Conservation (phyloP, 2,113 vertebrate genomes). For the Uropsilus gracilis region DNA sequence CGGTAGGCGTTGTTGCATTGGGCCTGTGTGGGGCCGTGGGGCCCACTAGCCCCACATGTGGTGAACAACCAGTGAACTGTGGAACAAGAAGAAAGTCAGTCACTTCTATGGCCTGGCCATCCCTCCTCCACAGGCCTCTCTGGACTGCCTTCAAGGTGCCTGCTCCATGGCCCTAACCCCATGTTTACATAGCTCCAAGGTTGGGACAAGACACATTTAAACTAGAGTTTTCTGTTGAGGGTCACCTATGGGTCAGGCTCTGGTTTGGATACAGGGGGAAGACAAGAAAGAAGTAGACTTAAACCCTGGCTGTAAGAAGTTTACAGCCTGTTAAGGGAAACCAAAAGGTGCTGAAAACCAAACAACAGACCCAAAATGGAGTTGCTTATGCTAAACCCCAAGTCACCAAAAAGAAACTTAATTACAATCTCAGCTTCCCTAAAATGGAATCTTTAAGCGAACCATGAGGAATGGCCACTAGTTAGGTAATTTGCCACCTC, state of each 20-base stretch:
- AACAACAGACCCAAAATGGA: not conserved
- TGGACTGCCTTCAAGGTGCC: not conserved
- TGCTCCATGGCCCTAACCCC: too few relatives aligned
- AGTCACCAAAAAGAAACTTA: not conserved
- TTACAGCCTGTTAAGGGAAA: not conserved
- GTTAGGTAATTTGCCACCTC: too few relatives aligned
- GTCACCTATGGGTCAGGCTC: not conserved
- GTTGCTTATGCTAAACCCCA: not conserved
- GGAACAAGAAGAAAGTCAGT: slow-evolving; percentile 66
- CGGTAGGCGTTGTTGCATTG: slow-evolving; percentile 96
- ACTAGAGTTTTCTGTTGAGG: not conserved
- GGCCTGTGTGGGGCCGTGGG: slow-evolving; percentile 93
- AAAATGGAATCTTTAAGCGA: not conserved
- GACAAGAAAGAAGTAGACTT: not conserved
- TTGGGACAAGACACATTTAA: not conserved
- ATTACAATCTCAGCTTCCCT: not conserved
- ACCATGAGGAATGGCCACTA: not conserved
- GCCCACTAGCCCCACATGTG: slow-evolving; percentile 95
- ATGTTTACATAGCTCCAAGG: not conserved
- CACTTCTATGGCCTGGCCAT: not conserved
- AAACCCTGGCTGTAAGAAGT: not conserved
- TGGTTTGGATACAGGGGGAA: not conserved
- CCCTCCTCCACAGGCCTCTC: not conserved
- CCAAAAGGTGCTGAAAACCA: not conserved
- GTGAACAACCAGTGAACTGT: slow-evolving; percentile 93